Evolutionary conservation across 2,888 invertebrate species (phyloP).

Genomic region (Hyles lineata): DNA sequence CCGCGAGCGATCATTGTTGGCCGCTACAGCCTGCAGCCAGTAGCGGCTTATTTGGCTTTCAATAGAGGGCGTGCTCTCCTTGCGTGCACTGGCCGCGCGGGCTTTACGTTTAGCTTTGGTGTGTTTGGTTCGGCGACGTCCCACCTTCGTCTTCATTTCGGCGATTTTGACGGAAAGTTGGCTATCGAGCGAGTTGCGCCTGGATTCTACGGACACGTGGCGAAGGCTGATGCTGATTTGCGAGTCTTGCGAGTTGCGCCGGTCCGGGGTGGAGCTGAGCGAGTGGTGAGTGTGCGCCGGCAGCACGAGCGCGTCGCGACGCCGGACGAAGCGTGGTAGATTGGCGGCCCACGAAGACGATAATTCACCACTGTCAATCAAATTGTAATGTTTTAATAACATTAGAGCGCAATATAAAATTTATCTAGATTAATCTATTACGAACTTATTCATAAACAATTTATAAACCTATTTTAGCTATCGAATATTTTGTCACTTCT

Average conservation of each 20-base stretch:
- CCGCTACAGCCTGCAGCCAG: constrained; percentile 86
- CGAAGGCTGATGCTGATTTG: constrained; percentile 91
- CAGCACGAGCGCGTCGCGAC: constrained; percentile 92
- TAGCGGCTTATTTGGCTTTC: constrained; percentile 91
- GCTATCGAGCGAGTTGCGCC: constrained; percentile 94
- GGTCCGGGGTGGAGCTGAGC: constrained; percentile 83
- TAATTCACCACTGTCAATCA: constrained; percentile 88
- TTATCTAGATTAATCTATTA: neutral
- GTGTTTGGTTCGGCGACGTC: constrained; percentile 79
- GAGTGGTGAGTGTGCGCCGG: constrained; percentile 77
- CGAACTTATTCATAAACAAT: too few relatives aligned
- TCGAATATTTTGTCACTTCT: too few relatives aligned
- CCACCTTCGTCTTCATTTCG: constrained; percentile 91
- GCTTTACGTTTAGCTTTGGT: constrained; percentile 75
- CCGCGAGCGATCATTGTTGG: constrained; percentile 83
- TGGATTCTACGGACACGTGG: constrained; percentile 93
- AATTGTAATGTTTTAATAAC: neutral
- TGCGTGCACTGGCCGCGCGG: constrained; percentile 69
- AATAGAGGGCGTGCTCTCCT: constrained; percentile 91
- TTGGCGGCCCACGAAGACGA: constrained; percentile 97
- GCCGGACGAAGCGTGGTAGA: constrained; percentile 92
- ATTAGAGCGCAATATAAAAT: neutral
- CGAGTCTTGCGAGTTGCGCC: constrained; percentile 87
- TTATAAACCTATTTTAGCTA: too few relatives aligned
- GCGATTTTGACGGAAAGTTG: constrained; percentile 94